Evolutionary conservation across 2,888 invertebrate genomes (phyloP), one percentile per base, ranked within the genome.

Genomic region (Caenorhabditis doughertyi): DNA sequence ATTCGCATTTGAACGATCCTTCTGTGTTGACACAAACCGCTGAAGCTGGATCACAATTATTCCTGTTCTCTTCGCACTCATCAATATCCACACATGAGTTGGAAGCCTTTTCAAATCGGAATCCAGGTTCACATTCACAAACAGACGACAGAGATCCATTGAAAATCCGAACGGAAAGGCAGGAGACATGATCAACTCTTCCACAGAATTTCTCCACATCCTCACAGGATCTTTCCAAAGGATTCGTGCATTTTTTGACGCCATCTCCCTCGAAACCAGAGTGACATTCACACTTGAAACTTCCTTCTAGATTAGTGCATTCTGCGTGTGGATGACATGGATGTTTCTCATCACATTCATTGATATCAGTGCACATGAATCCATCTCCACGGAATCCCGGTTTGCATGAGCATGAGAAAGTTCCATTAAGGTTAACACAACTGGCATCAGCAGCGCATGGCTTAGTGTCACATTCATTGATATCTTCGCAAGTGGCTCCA

Each of bases 21-120:
- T 95, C 93, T 70, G 95, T 96, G 93, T 97, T 97, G 91, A 95
- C 95, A 93, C 97, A 97, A 86, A 95, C 93, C 73, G 96, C 95
- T 92, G 84, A 85, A n/a, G 88, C 79, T 8, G 88, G 89, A 70
- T 90, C 88, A 68, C 90, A 90, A 67, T 87, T 85, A 79, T 89
- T 83, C 3, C 90, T 81, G 23, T 86, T 85, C 84, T 90, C 90
- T 29, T 67, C 60, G 72, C 90, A 90, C 55, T 90, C 90, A 64
- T 90, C 89, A 68, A 90, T 85, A 80, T 90, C 90, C 77, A 70
- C 77, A 51, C 77, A 79, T 7, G 67, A 21, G 18, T 79, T 72
- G 18, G 16, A 79, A 8, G 58, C 55, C 47, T 79, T 74, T 42
- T 90, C 87, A 47, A 73, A 85, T 8, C 89, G 80, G 79, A 85